Evolutionary conservation across 2,888 invertebrate species (phyloP).

Genomic region (Polyommatus iphigenia): DNA sequence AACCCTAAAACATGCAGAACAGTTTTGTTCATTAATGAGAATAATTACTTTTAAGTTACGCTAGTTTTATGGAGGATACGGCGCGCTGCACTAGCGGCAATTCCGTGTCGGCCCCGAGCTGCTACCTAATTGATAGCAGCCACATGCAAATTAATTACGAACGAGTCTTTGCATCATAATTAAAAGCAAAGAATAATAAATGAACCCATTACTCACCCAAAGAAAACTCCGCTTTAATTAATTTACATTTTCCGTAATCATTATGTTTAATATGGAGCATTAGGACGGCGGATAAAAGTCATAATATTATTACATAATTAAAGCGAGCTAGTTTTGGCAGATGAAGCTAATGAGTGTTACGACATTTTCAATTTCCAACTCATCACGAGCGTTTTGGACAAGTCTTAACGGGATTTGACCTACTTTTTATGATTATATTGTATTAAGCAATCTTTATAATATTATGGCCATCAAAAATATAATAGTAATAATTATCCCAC

Average conservation of each 20-base stretch:
- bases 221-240: slow-evolving; percentile 40
- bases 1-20: slow-evolving; percentile 16
- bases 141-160: slow-evolving; percentile 47
- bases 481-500: too few relatives aligned
- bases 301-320: slow-evolving; percentile 3
- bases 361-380: neutral
- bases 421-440: neutral
- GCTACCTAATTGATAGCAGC: slow-evolving; percentile 46
- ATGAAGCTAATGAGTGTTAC: neutral
- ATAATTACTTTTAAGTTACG: slow-evolving; percentile 42
- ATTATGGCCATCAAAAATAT: too few relatives aligned
- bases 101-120: slow-evolving; percentile 39
- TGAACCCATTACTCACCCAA: slow-evolving; percentile 41
- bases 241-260: slow-evolving; percentile 38
- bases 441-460: too few relatives aligned
- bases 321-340: neutral
- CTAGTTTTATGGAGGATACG: slow-evolving; percentile 41
- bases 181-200: slow-evolving; percentile 44
- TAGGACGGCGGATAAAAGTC: neutral
- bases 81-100: slow-evolving; percentile 38
- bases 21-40: slow-evolving; percentile 41
- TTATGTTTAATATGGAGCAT: slow-evolving; percentile 5
- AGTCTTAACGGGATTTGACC: neutral
- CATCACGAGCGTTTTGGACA: neutral
- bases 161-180: slow-evolving; percentile 44